phyloP scores from a whole-genome alignment of 2,888 invertebrate genomes.

The Pherbina coryleti region DNA sequence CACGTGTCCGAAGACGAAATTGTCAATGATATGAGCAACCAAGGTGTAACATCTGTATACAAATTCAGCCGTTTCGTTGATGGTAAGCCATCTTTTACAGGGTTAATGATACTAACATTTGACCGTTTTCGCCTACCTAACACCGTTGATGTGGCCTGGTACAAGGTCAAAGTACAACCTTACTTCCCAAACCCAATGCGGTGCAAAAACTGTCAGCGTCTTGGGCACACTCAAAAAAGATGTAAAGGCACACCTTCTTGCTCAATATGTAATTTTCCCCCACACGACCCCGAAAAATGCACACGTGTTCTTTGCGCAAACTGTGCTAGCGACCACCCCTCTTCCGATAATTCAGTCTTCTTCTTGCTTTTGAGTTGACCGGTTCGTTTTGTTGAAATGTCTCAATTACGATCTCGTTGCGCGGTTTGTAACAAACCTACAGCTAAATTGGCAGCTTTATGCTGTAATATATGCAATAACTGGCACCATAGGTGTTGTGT shows the following conservation, averaged over 20 bases:
- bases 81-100: neutral
- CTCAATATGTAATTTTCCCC: conserved; percentile 12
- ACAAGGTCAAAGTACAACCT: conserved; percentile 28
- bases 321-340: conserved; percentile 14
- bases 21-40: neutral
- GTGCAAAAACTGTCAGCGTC: conserved; percentile 27
- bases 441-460: too few species aligned
- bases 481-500: too few species aligned
- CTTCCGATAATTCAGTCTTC: too few species aligned
- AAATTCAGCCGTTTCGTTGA: neutral
- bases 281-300: conserved; percentile 9
- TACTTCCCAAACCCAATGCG: conserved; percentile 29
- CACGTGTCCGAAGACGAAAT: neutral
- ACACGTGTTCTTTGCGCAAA: conserved; percentile 30
- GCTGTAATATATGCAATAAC: too few species aligned
- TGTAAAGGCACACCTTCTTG: conserved; percentile 19
- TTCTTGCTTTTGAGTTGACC: too few species aligned
- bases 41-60: neutral
- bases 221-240: conserved; percentile 31
- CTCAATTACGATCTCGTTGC: too few species aligned
- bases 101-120: neutral
- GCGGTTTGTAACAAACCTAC: too few species aligned
- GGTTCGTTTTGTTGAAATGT: too few species aligned
- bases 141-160: conserved; percentile 28
- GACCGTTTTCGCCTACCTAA: neutral